Percentiles rank a stretch among this genome's conserved stretches.
phyloP scores from a whole-genome alignment of 2,888 invertebrate species.

The Cataglyphis altisquamis region DNA sequence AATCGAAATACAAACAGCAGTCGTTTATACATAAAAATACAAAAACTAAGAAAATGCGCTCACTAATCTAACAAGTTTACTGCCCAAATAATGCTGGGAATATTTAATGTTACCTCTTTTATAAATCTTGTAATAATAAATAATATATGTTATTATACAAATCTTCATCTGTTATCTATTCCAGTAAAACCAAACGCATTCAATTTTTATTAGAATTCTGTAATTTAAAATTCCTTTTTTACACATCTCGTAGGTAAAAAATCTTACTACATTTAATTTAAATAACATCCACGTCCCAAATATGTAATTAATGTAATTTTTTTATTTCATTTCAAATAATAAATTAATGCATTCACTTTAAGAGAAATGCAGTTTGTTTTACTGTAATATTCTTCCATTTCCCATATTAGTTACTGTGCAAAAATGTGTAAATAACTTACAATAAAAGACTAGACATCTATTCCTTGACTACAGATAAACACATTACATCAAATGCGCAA shows the following conservation, averaged over 20 bases:
- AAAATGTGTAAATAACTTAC: conserved; percentile 35
- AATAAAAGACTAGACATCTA: conserved; percentile 56
- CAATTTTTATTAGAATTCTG: conserved; percentile 5
- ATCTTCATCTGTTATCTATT: conserved; percentile 17
- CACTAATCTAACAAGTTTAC: conserved; percentile 61
- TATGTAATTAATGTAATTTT: conserved; percentile 8
- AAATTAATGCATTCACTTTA: conserved; percentile 23
- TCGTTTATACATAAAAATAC: conserved; percentile 65
- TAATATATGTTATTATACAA: conserved; percentile 43
- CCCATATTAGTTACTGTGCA: not conserved
- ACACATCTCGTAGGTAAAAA: not conserved
- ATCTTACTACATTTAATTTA: conserved; percentile 29
- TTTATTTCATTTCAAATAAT: not conserved
- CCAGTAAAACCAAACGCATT: conserved; percentile 10
- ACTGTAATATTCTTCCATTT: conserved; percentile 5
- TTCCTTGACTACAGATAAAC: conserved; percentile 43
- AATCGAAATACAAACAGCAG: conserved; percentile 52
- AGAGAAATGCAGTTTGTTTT: not conserved
- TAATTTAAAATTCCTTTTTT: not conserved
- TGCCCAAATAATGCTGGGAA: conserved; percentile 64
- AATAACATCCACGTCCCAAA: not conserved
- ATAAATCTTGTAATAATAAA: conserved; percentile 64
- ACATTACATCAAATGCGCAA: conserved; percentile 16
- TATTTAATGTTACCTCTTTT: conserved; percentile 67
- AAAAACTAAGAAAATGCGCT: conserved; percentile 55